These are phyloP conservation scores for Calyptomena viridis DNA, from an alignment of 2,113 vertebrate genomes.

Conservation along the genomic window DNA sequence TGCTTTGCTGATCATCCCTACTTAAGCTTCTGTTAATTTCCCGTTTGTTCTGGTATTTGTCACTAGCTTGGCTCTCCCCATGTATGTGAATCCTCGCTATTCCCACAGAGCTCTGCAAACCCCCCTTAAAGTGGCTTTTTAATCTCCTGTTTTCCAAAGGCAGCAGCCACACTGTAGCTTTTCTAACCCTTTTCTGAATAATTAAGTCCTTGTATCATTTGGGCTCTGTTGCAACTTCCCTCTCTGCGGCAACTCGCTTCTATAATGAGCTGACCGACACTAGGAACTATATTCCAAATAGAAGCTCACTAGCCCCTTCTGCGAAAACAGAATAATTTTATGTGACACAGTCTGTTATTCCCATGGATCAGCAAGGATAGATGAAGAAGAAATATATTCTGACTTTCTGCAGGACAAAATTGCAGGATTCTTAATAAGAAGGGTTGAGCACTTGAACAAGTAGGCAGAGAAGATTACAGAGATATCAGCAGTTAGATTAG, in stretches of 20 bases:
- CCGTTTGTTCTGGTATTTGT: constrained; percentile 50
- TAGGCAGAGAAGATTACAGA: not conserved
- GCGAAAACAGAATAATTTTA: not conserved
- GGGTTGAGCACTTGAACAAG: not conserved
- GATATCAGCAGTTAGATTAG: not conserved
- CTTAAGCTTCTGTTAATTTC: constrained; percentile 58
- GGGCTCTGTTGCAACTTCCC: not conserved
- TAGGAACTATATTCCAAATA: not conserved
- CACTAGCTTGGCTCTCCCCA: not conserved
- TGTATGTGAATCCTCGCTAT: not conserved
- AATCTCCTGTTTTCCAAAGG: constrained; percentile 46
- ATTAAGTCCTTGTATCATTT: constrained; percentile 26
- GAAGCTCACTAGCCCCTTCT: not conserved
- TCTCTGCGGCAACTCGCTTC: not conserved
- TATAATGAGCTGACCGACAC: not conserved
- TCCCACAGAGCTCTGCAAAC: constrained; percentile 11
- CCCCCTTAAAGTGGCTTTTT: not conserved
- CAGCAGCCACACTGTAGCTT: not conserved
- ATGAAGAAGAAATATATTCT: not conserved
- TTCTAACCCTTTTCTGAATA: constrained; percentile 49
- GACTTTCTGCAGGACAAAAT: not conserved
- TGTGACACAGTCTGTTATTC: not conserved
- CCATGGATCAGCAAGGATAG: not conserved
- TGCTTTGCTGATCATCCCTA: constrained; percentile 43
- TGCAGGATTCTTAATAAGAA: not conserved